Conservation (phyloP, 2,888 invertebrate genomes). For the Vesta saturnalis region DNA sequence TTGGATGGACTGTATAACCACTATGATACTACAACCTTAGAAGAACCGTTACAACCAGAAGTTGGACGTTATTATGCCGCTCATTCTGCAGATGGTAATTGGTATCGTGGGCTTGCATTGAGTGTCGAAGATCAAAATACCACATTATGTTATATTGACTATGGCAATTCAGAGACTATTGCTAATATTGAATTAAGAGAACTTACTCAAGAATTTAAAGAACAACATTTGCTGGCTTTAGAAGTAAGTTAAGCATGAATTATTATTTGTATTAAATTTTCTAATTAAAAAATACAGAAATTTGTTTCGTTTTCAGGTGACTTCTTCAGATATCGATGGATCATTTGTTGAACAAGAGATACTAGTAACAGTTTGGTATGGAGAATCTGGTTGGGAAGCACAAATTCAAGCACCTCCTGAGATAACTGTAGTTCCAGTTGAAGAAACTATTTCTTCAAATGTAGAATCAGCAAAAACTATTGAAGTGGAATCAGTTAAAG, state of each 20-base stretch:
- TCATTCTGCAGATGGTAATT: conserved; percentile 55
- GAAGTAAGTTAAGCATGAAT: conserved; percentile 45
- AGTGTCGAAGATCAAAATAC: conserved; percentile 61
- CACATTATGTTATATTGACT: conserved; percentile 72
- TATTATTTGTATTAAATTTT: background rate
- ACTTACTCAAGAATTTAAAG: conserved; percentile 50
- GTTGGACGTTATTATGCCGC: conserved; percentile 70
- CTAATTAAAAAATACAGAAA: conserved; percentile 6
- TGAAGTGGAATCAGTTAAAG: background rate
- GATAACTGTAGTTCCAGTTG: background rate
- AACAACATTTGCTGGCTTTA: conserved; percentile 50
- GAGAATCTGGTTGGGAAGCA: conserved; percentile 66
- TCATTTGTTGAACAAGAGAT: conserved; percentile 66
- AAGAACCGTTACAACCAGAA: conserved; percentile 61
- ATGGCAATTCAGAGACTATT: conserved; percentile 74
- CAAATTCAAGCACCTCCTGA: conserved; percentile 30
- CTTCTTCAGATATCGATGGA: conserved; percentile 47
- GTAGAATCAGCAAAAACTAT: too few species aligned
- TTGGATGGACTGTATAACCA: conserved; percentile 68
- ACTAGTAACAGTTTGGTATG: conserved; percentile 65
- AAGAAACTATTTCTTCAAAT: too few species aligned
- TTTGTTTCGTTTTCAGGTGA: too few species aligned
- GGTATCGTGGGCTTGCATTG: conserved; percentile 51
- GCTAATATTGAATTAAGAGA: conserved; percentile 58
- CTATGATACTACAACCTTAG: conserved; percentile 63